phyloP scores from a whole-genome alignment of 2,113 vertebrate species.

The Astur gentilis region DNA sequence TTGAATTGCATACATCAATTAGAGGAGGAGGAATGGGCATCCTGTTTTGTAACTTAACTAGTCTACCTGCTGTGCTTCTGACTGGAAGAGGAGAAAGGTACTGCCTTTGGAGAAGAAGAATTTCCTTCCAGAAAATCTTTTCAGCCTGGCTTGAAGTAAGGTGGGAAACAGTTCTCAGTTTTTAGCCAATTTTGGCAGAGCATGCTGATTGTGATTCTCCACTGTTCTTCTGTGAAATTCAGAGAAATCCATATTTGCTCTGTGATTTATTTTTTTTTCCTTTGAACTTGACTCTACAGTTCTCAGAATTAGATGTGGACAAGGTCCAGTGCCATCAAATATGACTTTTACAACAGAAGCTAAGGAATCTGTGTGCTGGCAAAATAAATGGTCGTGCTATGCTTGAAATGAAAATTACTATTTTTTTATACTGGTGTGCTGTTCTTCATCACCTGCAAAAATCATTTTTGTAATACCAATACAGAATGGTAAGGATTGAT shows the following conservation, averaged over 20 bases:
- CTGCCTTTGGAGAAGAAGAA: neutral
- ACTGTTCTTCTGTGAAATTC: neutral
- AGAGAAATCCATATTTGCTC: neutral
- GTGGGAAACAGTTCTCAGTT: neutral
- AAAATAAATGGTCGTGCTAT: neutral
- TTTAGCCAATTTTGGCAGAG: neutral
- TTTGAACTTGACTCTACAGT: neutral
- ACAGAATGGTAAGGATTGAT: neutral
- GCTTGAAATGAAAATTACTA: neutral
- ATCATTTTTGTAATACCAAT: neutral
- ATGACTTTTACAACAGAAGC: neutral
- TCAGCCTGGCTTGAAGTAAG: neutral
- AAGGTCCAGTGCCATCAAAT: neutral
- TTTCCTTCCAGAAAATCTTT: neutral
- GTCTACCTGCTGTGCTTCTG: neutral
- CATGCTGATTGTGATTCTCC: neutral
- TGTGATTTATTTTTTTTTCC: neutral
- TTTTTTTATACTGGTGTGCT: neutral
- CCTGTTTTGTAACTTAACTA: neutral
- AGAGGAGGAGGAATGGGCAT: neutral
- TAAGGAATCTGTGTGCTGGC: neutral
- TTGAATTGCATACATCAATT: neutral
- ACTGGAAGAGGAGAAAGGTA: neutral
- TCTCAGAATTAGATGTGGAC: neutral
- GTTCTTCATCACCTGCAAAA: neutral